Percentiles rank a stretch among this genome's conserved stretches.
phyloP scores from a whole-genome alignment of 2,797 vertebrate species.

The Peromyscus aztecus region DNA sequence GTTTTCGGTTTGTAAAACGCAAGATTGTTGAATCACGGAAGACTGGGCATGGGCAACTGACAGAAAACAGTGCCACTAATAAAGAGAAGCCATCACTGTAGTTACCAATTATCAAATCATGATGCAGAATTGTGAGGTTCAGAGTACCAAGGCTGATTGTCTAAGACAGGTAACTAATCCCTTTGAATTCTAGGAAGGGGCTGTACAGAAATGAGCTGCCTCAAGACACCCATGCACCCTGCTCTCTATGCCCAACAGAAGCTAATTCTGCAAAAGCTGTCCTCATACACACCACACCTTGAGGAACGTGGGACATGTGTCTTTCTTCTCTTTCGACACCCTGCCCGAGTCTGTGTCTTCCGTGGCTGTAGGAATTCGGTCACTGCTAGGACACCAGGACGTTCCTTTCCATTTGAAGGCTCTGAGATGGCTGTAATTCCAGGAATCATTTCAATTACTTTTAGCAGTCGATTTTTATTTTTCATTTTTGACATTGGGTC shows the following conservation, averaged over 20 bases:
- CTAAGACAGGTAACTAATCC: conserved; percentile 18
- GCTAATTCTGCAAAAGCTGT: conserved; percentile 34
- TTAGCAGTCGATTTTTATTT: not conserved
- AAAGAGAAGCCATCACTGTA: conserved; percentile 29
- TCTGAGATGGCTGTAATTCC: conserved; percentile 12
- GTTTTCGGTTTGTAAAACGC: conserved; percentile 50
- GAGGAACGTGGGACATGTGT: conserved; percentile 11
- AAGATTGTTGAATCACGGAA: conserved; percentile 12
- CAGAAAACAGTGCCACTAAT: not conserved
- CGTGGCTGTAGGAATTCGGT: not conserved
- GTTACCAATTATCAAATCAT: conserved; percentile 54
- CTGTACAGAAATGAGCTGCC: not conserved
- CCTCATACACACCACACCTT: not conserved
- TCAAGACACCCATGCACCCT: not conserved
- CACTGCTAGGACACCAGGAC: not conserved
- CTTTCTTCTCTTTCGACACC: conserved; percentile 20
- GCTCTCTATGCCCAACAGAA: not conserved
- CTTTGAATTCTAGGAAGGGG: conserved; percentile 32
- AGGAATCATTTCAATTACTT: conserved; percentile 2
- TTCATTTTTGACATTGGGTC: not conserved
- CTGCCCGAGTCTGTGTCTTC: not conserved
- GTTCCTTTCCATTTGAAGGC: conserved; percentile 15
- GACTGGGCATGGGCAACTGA: not conserved
- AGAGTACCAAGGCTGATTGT: conserved; percentile 45
- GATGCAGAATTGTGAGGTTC: conserved; percentile 24